These are phyloP conservation scores for Teleogryllus occipitalis DNA, from an alignment of 1,140 invertebrate species.

Conservation along the genomic window DNA sequence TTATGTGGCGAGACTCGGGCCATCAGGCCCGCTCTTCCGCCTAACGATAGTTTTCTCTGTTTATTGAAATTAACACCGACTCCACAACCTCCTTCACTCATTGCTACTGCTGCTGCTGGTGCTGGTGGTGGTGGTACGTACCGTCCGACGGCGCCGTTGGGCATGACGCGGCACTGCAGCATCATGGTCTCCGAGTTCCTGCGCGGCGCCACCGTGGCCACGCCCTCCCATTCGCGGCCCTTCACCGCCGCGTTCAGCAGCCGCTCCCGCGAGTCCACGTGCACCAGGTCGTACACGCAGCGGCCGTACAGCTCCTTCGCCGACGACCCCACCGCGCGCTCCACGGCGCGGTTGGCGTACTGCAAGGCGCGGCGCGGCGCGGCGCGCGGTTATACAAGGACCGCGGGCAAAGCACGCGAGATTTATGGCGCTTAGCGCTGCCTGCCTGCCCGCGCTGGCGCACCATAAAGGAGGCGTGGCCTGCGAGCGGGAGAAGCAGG, in stretches of 20 bases:
- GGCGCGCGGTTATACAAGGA: no score
- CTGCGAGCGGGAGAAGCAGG: no score
- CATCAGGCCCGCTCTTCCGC: no score
- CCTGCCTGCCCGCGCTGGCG: no score
- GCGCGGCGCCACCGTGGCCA: conserved; percentile 37
- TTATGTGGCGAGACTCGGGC: no score
- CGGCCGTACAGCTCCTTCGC: conserved; percentile 40
- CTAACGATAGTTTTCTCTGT: no score
- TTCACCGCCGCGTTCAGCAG: conserved; percentile 40
- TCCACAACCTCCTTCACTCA: no score
- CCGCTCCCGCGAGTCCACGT: conserved; percentile 31
- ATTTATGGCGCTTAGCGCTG: no score
- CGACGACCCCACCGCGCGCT: conserved; percentile 41
- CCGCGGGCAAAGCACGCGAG: no score
- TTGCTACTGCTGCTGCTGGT: no score
- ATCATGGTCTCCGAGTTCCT: conserved; percentile 44
- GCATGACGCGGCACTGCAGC: conserved; percentile 29
- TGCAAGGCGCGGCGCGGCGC: conserved; percentile 27
- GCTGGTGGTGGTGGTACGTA: background rate
- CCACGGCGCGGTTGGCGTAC: conserved; percentile 46
- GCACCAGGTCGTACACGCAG: conserved; percentile 38
- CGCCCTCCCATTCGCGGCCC: conserved; percentile 47
- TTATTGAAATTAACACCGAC: no score
- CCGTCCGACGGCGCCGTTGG: background rate
- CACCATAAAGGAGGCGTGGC: no score